Percentiles rank a stretch among this genome's conserved stretches.
phyloP scores from a whole-genome alignment of 2,797 vertebrate species.

The Hydrolagus colliei region DNA sequence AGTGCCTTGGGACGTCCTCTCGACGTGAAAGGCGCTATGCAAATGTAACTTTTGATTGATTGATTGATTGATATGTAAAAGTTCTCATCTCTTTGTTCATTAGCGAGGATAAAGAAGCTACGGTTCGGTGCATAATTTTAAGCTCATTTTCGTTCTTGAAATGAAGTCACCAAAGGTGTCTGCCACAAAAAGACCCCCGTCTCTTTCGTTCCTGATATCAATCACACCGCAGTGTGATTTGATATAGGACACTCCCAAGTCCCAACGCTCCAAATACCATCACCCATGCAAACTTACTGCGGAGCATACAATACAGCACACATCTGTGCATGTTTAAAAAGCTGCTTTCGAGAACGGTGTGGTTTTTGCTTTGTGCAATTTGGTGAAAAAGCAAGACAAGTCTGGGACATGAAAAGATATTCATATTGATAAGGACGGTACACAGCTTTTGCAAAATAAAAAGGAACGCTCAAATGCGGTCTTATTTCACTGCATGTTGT shows the following conservation, averaged over 20 bases:
- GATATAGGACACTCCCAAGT: background rate
- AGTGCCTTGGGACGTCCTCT: too few relatives aligned
- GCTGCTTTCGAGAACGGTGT: background rate
- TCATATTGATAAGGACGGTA: background rate
- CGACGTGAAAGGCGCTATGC: too few relatives aligned
- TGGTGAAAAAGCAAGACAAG: background rate
- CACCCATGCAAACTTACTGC: background rate
- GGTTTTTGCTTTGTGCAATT: background rate
- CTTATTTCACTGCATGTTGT: background rate
- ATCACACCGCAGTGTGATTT: background rate
- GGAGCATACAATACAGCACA: background rate
- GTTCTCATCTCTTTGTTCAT: too few relatives aligned
- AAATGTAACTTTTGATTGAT: too few relatives aligned
- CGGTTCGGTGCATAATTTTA: background rate
- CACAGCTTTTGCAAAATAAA: background rate
- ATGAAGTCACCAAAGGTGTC: background rate
- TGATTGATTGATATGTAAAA: too few relatives aligned
- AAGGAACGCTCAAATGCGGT: background rate
- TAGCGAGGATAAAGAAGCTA: background rate
- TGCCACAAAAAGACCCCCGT: too few relatives aligned
- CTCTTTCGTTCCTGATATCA: background rate
- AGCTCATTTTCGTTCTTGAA: background rate
- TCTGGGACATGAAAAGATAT: conserved; percentile 12
- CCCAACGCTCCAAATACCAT: background rate
- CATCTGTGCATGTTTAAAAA: background rate